These are phyloP conservation scores for Melanotaenia maccullochi DNA, from an alignment of 2,797 vertebrate genomes.

Conservation along the genomic window DNA sequence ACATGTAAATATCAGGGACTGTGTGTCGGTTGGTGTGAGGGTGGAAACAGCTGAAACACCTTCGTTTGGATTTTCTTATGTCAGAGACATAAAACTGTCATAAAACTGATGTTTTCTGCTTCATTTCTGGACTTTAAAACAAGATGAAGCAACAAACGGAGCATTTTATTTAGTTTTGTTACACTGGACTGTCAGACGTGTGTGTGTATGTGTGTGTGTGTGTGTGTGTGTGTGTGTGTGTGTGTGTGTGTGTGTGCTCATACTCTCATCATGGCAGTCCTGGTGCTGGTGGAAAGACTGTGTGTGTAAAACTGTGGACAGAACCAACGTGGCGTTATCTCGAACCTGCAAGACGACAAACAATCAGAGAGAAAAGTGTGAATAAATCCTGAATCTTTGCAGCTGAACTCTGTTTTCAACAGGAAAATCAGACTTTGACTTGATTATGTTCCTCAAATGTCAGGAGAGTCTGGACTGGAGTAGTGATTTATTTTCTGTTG, in stretches of 20 bases:
- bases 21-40: too few species aligned
- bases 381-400: not conserved
- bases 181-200: not conserved
- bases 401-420: not conserved
- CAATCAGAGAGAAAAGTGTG: not conserved
- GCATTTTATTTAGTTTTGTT: too few species aligned
- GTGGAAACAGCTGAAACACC: too few species aligned
- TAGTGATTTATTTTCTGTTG: slow-evolving; percentile 21
- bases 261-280: slow-evolving; percentile 94
- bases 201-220: not conserved
- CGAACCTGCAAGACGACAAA: slow-evolving; percentile 85
- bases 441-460: slow-evolving; percentile 33
- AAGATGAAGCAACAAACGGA: too few species aligned
- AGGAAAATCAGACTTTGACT: slow-evolving; percentile 1
- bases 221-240: not conserved
- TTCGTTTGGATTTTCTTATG: too few species aligned
- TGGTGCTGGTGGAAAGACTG: slow-evolving; percentile 94
- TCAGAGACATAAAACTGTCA: too few species aligned
- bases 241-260: slow-evolving; percentile 52
- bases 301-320: slow-evolving; percentile 91
- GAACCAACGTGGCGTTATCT: slow-evolving; percentile 92
- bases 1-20: too few species aligned
- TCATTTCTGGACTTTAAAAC: too few species aligned
- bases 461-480: slow-evolving; percentile 19
- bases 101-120: too few species aligned